phyloP scores from a whole-genome alignment of 2,113 vertebrate genomes.

The Paedocypris sp. region DNA sequence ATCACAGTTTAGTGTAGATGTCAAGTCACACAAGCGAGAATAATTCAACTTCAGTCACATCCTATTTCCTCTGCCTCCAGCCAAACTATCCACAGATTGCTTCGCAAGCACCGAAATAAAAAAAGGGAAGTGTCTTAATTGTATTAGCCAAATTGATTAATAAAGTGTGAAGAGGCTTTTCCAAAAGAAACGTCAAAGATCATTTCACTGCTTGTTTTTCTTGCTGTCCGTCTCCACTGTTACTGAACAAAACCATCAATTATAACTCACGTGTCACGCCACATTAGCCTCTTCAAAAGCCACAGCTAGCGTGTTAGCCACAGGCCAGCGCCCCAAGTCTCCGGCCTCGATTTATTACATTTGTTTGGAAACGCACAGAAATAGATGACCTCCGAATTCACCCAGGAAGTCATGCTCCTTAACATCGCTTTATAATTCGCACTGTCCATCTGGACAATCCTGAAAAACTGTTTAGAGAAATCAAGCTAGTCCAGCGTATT shows the following conservation, averaged over 20 bases:
- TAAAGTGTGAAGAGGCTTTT: conserved; percentile 42
- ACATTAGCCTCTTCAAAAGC: conserved; percentile 55
- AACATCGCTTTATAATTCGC: too few relatives aligned
- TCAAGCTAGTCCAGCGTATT: too few relatives aligned
- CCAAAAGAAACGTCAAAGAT: conserved; percentile 54
- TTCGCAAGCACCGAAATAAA: conserved; percentile 16
- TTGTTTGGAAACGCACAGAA: conserved; percentile 45
- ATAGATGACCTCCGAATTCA: conserved; percentile 20
- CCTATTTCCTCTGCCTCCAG: neutral
- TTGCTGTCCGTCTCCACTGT: conserved; percentile 46
- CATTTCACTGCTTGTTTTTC: conserved; percentile 43
- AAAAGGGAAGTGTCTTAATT: conserved; percentile 3
- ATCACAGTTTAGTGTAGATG: too few relatives aligned
- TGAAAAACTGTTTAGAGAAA: too few relatives aligned
- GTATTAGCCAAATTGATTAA: conserved; percentile 33
- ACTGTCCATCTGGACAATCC: too few relatives aligned
- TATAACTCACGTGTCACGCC: conserved; percentile 40
- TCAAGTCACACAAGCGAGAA: too few relatives aligned
- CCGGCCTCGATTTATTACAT: conserved; percentile 43
- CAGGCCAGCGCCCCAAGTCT: conserved; percentile 46
- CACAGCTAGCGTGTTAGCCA: conserved; percentile 50
- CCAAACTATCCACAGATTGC: neutral
- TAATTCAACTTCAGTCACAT: neutral
- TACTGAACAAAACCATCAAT: conserved; percentile 44
- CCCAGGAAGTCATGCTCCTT: conserved; percentile 26